Percentiles rank a stretch among this genome's conserved stretches.
Conservation (phyloP, 2,888 invertebrate genomes). For the Polietes domitor region DNA sequence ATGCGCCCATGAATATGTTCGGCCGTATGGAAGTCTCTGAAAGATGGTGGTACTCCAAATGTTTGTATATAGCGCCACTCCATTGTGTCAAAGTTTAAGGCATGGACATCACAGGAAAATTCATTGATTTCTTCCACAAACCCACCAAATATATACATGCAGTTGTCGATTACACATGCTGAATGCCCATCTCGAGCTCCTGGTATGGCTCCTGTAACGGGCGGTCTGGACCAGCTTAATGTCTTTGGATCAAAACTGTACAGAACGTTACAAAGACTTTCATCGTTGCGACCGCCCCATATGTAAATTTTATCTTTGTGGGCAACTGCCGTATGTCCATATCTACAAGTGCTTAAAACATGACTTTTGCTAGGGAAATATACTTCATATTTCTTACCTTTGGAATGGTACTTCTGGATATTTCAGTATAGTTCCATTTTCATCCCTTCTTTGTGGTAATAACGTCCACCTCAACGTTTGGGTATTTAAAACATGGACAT, state of each 20-base stretch:
- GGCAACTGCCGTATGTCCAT: slow-evolving; percentile 95
- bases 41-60: slow-evolving; percentile 85
- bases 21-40: slow-evolving; percentile 94
- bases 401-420: slow-evolving; percentile 87
- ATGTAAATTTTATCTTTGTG: slow-evolving; percentile 88
- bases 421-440: slow-evolving; percentile 79
- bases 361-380: neutral
- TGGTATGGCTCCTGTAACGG: slow-evolving; percentile 87
- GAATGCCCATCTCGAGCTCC: slow-evolving; percentile 95
- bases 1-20: slow-evolving; percentile 89
- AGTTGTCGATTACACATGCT: slow-evolving; percentile 89
- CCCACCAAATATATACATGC: slow-evolving; percentile 95
- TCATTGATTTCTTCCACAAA: slow-evolving; percentile 92
- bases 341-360: slow-evolving; percentile 77
- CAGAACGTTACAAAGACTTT: slow-evolving; percentile 87
- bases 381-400: slow-evolving; percentile 74
- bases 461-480: slow-evolving; percentile 83
- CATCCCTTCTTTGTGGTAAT: slow-evolving; percentile 82
- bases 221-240: slow-evolving; percentile 86
- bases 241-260: slow-evolving; percentile 90
- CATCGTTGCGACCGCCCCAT: slow-evolving; percentile 96
- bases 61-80: slow-evolving; percentile 86
- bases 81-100: slow-evolving; percentile 87
- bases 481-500: slow-evolving; percentile 92
- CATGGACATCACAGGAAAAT: slow-evolving; percentile 90